phyloP scores from a whole-genome alignment of 2,797 vertebrate species.

The Emydoidea blandingii region DNA sequence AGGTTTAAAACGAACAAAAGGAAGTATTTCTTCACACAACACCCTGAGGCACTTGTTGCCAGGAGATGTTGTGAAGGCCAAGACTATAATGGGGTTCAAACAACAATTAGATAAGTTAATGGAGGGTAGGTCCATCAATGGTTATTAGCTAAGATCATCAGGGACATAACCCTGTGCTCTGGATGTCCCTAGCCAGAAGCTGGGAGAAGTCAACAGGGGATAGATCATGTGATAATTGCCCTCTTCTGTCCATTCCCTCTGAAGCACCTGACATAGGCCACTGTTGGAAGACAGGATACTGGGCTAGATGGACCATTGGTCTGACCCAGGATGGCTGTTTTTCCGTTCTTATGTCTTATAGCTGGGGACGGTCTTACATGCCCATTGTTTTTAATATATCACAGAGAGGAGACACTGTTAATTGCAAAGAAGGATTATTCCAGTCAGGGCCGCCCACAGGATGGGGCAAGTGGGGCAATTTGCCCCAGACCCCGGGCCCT shows the following conservation, averaged over 20 bases:
- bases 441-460: too few species aligned
- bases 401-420: slow-evolving; percentile 4
- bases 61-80: background rate
- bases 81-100: background rate
- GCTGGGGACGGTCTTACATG: background rate
- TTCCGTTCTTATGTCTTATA: rapidly evolving
- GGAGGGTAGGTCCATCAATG: background rate
- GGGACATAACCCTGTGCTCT: background rate
- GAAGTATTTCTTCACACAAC: background rate
- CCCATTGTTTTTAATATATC: background rate
- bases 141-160: background rate
- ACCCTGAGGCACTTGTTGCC: background rate
- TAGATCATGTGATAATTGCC: too few species aligned
- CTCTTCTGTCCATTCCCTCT: background rate
- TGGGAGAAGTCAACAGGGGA: background rate
- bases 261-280: background rate
- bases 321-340: too few species aligned
- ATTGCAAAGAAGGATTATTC: background rate
- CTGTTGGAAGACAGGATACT: background rate
- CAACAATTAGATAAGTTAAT: background rate
- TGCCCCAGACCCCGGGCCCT: too few species aligned
- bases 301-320: background rate
- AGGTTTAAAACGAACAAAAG: background rate
- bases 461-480: too few species aligned
- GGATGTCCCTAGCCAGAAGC: background rate